These are phyloP conservation scores for Gallinago solitaria DNA, from an alignment of 2,797 vertebrate genomes.

Conservation along the genomic window DNA sequence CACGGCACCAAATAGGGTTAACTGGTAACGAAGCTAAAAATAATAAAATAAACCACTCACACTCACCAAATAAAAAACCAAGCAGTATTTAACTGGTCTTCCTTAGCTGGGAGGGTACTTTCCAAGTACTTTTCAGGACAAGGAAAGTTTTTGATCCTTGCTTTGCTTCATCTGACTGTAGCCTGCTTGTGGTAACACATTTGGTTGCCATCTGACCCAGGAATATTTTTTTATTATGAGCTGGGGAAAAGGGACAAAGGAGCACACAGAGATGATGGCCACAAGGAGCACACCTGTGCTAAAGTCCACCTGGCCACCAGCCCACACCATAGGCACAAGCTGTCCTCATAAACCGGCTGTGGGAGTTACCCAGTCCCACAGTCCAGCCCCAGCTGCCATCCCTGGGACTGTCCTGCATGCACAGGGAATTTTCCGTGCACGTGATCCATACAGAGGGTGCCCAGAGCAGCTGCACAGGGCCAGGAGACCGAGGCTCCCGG, in stretches of 20 bases:
- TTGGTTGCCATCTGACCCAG: neutral
- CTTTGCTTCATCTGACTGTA: neutral
- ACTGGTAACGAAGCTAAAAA: neutral
- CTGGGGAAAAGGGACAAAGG: neutral
- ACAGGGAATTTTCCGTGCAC: neutral
- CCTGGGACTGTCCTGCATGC: neutral
- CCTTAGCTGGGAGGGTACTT: neutral
- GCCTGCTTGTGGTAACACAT: neutral
- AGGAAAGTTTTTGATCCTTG: neutral
- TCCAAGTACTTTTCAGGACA: neutral
- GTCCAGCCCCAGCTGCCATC: neutral
- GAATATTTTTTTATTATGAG: neutral
- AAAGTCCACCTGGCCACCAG: neutral
- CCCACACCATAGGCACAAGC: neutral
- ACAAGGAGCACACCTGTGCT: neutral
- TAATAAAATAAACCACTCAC: no score
- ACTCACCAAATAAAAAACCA: neutral
- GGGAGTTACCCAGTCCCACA: neutral
- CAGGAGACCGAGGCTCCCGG: fast-evolving
- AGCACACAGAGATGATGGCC: neutral
- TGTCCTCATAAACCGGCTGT: neutral
- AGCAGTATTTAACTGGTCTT: neutral
- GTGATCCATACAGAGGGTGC: neutral
- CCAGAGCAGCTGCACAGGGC: fast-evolving
- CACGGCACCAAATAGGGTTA: neutral